Percentiles rank a stretch among this genome's conserved stretches.
phyloP scores from a whole-genome alignment of 2,888 invertebrate species.

The Drosophila atripex region DNA sequence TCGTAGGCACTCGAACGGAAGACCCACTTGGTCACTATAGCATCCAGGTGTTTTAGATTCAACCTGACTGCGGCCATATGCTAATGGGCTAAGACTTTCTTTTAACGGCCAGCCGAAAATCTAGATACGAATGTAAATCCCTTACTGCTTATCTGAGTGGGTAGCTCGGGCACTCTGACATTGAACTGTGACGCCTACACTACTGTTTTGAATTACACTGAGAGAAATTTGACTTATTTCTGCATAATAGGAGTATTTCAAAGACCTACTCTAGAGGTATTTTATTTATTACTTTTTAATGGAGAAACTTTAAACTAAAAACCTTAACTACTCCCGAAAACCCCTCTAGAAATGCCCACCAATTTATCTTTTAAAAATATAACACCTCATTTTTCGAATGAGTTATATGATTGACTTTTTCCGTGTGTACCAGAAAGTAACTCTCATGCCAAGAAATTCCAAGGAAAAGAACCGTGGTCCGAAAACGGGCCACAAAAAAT shows the following conservation, averaged over 20 bases:
- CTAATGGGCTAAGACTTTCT: slow-evolving; percentile 69
- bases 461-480: slow-evolving; percentile 29
- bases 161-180: slow-evolving; percentile 57
- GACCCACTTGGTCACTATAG: slow-evolving; percentile 35
- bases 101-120: slow-evolving; percentile 27
- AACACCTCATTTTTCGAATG: neutral
- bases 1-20: slow-evolving; percentile 13
- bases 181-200: slow-evolving; percentile 58
- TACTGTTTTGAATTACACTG: neutral
- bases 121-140: slow-evolving; percentile 44
- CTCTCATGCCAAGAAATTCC: slow-evolving; percentile 13
- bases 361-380: neutral
- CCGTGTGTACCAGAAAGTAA: slow-evolving; percentile 7
- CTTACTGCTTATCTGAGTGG: slow-evolving; percentile 22
- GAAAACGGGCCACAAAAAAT: slow-evolving; percentile 25
- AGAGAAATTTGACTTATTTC: neutral
- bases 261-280: too few species aligned
- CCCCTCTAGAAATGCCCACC: neutral
- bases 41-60: neutral
- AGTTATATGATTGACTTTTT: neutral
- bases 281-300: neutral
- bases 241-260: neutral
- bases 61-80: slow-evolving; percentile 43
- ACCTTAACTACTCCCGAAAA: neutral
- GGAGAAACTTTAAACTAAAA: too few species aligned